phyloP scores from a whole-genome alignment of 2,797 vertebrate species.

The Silurus aristotelis region DNA sequence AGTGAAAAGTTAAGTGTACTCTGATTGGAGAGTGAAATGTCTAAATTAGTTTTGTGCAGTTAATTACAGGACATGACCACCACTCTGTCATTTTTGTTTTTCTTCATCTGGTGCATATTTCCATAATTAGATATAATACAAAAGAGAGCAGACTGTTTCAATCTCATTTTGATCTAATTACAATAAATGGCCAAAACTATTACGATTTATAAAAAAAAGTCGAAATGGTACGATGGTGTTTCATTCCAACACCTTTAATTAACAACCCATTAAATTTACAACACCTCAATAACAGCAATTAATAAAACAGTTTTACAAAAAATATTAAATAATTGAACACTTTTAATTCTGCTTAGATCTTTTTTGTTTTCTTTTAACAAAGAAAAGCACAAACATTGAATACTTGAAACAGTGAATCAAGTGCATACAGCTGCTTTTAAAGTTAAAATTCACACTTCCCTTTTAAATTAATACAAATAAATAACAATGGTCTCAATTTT shows the following conservation, averaged over 20 bases:
- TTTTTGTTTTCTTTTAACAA: not conserved
- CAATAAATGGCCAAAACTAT: constrained; percentile 54
- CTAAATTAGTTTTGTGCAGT: constrained; percentile 50
- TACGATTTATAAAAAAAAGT: constrained; percentile 34
- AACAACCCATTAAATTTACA: constrained; percentile 63
- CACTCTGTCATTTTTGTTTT: constrained; percentile 50
- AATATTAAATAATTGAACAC: not conserved
- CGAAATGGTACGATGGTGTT: constrained; percentile 47
- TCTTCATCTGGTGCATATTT: constrained; percentile 62
- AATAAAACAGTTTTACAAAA: constrained; percentile 31
- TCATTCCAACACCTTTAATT: constrained; percentile 59
- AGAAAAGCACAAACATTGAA: not conserved
- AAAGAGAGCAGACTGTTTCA: constrained; percentile 59
- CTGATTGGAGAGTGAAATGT: constrained; percentile 47
- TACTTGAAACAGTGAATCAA: not conserved
- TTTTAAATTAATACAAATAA: not conserved
- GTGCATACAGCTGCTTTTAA: not conserved
- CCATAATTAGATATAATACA: constrained; percentile 60
- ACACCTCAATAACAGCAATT: constrained; percentile 65
- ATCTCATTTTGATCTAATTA: constrained; percentile 67
- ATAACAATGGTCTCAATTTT: not conserved
- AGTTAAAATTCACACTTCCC: not conserved
- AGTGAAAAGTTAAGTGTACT: constrained; percentile 27
- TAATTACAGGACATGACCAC: constrained; percentile 51
- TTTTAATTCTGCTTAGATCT: not conserved